phyloP scores from a whole-genome alignment of 2,888 invertebrate species.

The Caenorhabditis imperialis region DNA sequence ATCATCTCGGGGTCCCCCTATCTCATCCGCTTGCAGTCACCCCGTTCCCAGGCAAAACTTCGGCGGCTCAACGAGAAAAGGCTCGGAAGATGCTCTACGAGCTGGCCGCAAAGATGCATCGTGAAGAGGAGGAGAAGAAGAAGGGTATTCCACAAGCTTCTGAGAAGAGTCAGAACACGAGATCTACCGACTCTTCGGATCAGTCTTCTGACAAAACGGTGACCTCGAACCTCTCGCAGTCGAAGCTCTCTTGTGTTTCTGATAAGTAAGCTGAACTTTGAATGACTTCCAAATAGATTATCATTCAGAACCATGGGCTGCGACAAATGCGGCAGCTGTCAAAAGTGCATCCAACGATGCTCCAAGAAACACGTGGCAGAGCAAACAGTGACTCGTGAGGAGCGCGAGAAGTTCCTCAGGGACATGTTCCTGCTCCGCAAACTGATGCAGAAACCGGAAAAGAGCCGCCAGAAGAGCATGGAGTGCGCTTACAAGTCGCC shows the following conservation, averaged over 20 bases:
- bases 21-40: slow-evolving; percentile 42
- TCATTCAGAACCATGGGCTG: slow-evolving; percentile 28
- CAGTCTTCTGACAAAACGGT: background rate
- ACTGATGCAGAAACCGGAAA: slow-evolving; percentile 30
- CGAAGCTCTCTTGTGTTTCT: slow-evolving; percentile 1
- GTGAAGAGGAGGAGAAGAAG: slow-evolving; percentile 10
- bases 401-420: slow-evolving; percentile 22
- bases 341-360: slow-evolving; percentile 24
- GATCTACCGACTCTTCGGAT: background rate
- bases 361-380: slow-evolving; percentile 12
- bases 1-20: slow-evolving; percentile 39
- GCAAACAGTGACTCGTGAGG: slow-evolving; percentile 12
- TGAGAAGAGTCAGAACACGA: background rate
- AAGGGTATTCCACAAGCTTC: background rate
- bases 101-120: slow-evolving; percentile 13
- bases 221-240: too few species aligned
- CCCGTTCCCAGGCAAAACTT: slow-evolving; percentile 25
- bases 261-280: slow-evolving; percentile 6
- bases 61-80: slow-evolving; percentile 23
- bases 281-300: background rate
- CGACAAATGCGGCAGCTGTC: slow-evolving; percentile 37
- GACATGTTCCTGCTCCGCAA: slow-evolving; percentile 18
- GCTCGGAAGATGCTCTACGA: slow-evolving; percentile 32
- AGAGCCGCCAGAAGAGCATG: slow-evolving; percentile 8
- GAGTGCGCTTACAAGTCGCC: slow-evolving; percentile 18